Evolutionary conservation across 2,888 invertebrate genomes (phyloP).

Genomic region (Noctua janthina): DNA sequence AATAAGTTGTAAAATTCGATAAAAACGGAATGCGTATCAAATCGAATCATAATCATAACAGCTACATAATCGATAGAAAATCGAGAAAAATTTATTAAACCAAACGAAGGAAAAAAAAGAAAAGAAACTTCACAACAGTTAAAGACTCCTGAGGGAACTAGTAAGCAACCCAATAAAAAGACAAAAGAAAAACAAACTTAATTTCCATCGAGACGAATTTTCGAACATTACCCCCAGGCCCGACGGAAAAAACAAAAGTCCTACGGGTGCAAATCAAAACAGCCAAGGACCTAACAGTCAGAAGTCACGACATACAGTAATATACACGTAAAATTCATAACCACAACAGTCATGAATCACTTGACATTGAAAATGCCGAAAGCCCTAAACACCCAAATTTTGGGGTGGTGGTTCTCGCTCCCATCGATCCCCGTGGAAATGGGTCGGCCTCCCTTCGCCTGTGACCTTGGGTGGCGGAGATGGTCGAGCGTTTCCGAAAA

Average conservation of each 20-base stretch:
- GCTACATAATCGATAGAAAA: too few species aligned
- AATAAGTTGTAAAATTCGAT: neutral
- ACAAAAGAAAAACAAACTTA: slow-evolving; percentile 46
- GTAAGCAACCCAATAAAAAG: slow-evolving; percentile 41
- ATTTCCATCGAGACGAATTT: slow-evolving; percentile 48
- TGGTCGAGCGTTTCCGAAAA: slow-evolving; percentile 81
- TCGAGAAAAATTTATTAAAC: neutral
- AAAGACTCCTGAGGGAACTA: slow-evolving; percentile 23
- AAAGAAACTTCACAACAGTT: neutral
- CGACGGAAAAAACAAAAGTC: slow-evolving; percentile 36
- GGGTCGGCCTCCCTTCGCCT: slow-evolving; percentile 80
- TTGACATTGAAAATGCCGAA: slow-evolving; percentile 88
- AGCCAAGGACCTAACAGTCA: slow-evolving; percentile 70
- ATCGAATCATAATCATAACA: neutral
- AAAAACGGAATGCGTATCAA: neutral
- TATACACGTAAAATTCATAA: slow-evolving; percentile 78
- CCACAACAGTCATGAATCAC: slow-evolving; percentile 80
- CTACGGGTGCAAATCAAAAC: slow-evolving; percentile 64
- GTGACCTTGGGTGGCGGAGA: slow-evolving; percentile 83
- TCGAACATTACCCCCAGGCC: slow-evolving; percentile 27
- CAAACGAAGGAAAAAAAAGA: neutral
- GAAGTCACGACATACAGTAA: slow-evolving; percentile 82
- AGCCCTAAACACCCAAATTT: slow-evolving; percentile 78
- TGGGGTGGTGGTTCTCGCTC: slow-evolving; percentile 80
- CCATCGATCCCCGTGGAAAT: slow-evolving; percentile 89